Evolutionary conservation across 1,140 invertebrate genomes (phyloP), one percentile per base, ranked within the genome.

Genomic region (Dendroctonus ponderosae): DNA sequence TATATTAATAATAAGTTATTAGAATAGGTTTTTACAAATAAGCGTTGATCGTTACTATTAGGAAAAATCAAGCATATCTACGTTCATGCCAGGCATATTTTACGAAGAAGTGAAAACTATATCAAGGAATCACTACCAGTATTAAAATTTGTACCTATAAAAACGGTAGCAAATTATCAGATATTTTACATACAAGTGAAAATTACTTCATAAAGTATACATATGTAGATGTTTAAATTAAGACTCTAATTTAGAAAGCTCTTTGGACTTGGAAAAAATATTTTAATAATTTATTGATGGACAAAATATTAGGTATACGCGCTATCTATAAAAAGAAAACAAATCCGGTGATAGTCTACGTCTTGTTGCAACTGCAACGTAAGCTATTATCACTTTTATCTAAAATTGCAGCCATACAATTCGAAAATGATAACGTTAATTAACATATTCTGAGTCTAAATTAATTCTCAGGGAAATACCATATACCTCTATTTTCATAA

Each of bases 81-180:
- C 69, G 70, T 73, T 76, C 73, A 77, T 75, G 74, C 73, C 75
- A 77, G 11, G 66, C 53, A 61, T 69, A 64, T 62, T 67, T 58
- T 53, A 68, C 42, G 58, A 68, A 63, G 68, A 71, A 70, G 61
- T 67, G 69, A 70, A 42, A 67, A 68, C 65, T 67, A 71, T 70
- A 67, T 71, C 63, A 60, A 72, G 70, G 62, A 75, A 58, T 48
- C 15, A 75, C 71, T 70, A 74, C 71, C 76, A 78, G 76, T 78
- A 78, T 77, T 78, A 78, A 76, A 76, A 78, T 76, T 77, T 75
- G 77, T 78, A 78, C 76, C 77, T 78, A 77, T 75, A 72, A 46
- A 56, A 26, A 42, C 37, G 74, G 77, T 78, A 78, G 77, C 69
- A 71, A 63, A 60, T 51, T 41, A 51, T 76, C 76, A 78, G 76